phyloP scores from a whole-genome alignment of 2,797 vertebrate genomes.

The Leptoclinus maculatus region DNA sequence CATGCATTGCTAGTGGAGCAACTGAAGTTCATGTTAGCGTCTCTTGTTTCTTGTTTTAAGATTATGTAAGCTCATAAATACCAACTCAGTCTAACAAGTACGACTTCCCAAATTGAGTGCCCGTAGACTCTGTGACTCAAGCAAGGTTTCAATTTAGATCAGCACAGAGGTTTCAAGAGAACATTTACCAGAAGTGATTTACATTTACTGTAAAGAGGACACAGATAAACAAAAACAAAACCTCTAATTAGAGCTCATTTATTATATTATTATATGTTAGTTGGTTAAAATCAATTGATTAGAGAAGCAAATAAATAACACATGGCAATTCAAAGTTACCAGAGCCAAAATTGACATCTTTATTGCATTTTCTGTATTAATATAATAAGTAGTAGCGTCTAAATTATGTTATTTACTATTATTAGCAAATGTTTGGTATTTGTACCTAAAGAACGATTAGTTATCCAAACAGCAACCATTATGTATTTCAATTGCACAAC shows the following conservation, averaged over 20 bases:
- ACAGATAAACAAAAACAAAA: not conserved
- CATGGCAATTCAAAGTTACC: not conserved
- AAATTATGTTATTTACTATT: not conserved
- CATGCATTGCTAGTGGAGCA: not conserved
- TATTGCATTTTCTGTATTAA: not conserved
- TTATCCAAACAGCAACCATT: not conserved
- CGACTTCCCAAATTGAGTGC: not conserved
- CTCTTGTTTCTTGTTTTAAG: constrained; percentile 8
- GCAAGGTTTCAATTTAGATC: constrained; percentile 11
- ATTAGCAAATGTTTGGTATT: not conserved
- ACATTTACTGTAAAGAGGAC: not conserved
- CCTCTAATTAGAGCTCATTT: not conserved
- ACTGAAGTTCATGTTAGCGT: not conserved
- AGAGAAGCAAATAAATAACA: not conserved
- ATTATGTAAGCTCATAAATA: not conserved
- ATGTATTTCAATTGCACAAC: not conserved
- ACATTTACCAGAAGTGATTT: constrained; percentile 5
- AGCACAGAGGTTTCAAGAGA: not conserved
- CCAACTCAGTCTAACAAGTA: not conserved
- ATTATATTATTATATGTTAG: not conserved
- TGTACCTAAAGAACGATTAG: not conserved
- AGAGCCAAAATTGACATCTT: not conserved
- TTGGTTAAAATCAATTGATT: not conserved
- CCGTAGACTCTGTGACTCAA: not conserved
- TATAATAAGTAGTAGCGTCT: not conserved